phyloP scores from a whole-genome alignment of 2,113 vertebrate genomes.

The Eonycteris spelaea region DNA sequence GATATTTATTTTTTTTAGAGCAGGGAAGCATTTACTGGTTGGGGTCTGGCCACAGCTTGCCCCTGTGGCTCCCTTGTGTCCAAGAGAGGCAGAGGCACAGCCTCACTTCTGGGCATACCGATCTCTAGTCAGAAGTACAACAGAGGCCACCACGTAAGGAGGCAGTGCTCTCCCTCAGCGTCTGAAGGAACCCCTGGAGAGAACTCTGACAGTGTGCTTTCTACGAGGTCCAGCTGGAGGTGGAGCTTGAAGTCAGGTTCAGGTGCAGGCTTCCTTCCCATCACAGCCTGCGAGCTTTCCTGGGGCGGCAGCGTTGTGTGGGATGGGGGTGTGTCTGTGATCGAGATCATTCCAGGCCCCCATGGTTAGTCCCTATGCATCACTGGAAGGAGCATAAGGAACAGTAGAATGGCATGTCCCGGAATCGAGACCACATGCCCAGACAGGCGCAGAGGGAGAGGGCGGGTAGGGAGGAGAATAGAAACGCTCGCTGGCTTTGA shows the following conservation, averaged over 20 bases:
- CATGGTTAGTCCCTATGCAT: slow-evolving; percentile 95
- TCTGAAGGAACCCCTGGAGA: not conserved
- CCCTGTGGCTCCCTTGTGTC: not conserved
- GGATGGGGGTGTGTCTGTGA: slow-evolving; percentile 95
- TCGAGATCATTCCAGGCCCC: slow-evolving; percentile 95
- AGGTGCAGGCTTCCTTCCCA: not conserved
- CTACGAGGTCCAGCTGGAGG: not conserved
- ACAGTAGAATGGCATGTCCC: not conserved
- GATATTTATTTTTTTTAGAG: slow-evolving; percentile 39
- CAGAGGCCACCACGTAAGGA: rapidly evolving
- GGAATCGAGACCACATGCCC: not conserved
- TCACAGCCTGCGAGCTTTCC: slow-evolving; percentile 91
- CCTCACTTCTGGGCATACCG: not conserved
- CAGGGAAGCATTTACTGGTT: not conserved
- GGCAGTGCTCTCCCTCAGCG: not conserved
- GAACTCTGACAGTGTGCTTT: not conserved
- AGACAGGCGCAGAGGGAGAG: rapidly evolving
- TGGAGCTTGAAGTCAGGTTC: not conserved
- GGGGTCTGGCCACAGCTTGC: not conserved
- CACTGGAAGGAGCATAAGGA: slow-evolving; percentile 80
- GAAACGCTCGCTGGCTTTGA: not conserved
- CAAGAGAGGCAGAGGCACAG: not conserved
- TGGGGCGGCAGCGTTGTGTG: slow-evolving; percentile 97
- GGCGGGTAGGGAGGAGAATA: too few species aligned
- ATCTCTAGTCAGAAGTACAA: not conserved